Percentiles rank a stretch among this genome's conserved stretches.
Conservation (phyloP, 37 sponge, comb jelly and placozoan species). For the Crambe crambe region DNA sequence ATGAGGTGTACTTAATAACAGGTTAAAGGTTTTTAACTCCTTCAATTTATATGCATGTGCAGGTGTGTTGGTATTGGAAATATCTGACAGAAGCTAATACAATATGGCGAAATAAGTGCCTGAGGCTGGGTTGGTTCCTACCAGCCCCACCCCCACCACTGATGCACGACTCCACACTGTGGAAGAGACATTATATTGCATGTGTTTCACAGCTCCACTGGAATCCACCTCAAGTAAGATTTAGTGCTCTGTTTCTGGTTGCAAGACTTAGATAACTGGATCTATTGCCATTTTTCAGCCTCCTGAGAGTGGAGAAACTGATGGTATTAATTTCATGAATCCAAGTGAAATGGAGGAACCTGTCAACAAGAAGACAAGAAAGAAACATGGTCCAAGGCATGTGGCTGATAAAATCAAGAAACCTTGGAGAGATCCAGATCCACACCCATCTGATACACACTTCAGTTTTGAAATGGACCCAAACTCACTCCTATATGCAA, state of each 20-base stretch:
- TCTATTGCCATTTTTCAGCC: too few species aligned
- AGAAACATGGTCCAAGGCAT: constrained; percentile 4
- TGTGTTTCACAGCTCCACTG: constrained; percentile 58
- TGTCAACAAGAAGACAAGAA: neutral
- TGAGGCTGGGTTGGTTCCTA: constrained; percentile 56
- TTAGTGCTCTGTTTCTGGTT: neutral
- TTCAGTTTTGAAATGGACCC: neutral
- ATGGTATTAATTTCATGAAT: neutral
- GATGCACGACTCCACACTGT: constrained; percentile 16
- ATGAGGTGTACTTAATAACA: too few species aligned
- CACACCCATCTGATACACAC: constrained; percentile 27
- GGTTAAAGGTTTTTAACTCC: too few species aligned
- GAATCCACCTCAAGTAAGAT: constrained; percentile 51
- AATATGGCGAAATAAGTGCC: constrained; percentile 58
- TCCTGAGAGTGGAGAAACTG: constrained; percentile 3
- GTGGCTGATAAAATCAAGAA: neutral
- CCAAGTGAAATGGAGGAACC: neutral
- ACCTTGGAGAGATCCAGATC: constrained; percentile 48
- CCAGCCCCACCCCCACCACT: constrained; percentile 32
- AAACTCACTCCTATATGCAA: neutral
- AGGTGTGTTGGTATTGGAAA: constrained; percentile 80
- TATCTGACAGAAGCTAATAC: constrained; percentile 44
- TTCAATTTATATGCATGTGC: neutral
- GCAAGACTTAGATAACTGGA: neutral
- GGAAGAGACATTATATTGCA: constrained; percentile 67